Evolutionary conservation across 2,113 vertebrate species (phyloP), one percentile per base, ranked within the genome.

Genomic region (Paratilapia polleni): DNA sequence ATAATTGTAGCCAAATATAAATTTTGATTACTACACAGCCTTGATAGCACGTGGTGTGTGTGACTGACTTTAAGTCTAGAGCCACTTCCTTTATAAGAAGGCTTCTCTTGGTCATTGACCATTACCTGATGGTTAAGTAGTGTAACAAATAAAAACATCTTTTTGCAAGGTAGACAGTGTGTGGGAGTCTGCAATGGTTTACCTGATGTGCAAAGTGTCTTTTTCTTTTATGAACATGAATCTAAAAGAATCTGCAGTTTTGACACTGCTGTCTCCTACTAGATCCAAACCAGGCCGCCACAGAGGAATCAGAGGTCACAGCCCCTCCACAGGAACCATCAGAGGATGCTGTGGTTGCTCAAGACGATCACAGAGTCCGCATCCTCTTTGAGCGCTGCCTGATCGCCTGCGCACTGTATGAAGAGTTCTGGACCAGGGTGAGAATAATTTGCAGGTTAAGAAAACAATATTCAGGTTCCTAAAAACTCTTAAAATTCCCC

Each of bases 391-490:
- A 97, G 86, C 97, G 97, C 73, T 97, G 97, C 77, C 89, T 97
- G 81, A 97, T 97, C 24, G 96, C 97, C 81, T 97, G 97, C 13
- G 96, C 97, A 12, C 94, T 97, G 68, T 97, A 97, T 61, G 97
- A 97, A 89, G 97, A 97, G 88, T 96, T 97, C 87, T 97, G 97
- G 97, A 94, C 92, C 86, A 96, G 96, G 95, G 97, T 97, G 86
- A 84, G 94, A 52, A 59, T 54, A 26, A 73, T 31, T 73, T 73
- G 26, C 68, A 73, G 4, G 31, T 52, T 19, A 52, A 19, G 49
- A 52, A 17, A 52, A 52, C 7, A 52, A 19, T 49, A 3, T 73
- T 0, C 68, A 73, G 47, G 19, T 73, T 6, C 31, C 20, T 1
- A 31, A 73, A 73, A 73, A n/a, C 43, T 70, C 24, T 43, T 66